Conservation (phyloP, 1,140 invertebrate genomes). For the Pemphigus obesinymphae region DNA sequence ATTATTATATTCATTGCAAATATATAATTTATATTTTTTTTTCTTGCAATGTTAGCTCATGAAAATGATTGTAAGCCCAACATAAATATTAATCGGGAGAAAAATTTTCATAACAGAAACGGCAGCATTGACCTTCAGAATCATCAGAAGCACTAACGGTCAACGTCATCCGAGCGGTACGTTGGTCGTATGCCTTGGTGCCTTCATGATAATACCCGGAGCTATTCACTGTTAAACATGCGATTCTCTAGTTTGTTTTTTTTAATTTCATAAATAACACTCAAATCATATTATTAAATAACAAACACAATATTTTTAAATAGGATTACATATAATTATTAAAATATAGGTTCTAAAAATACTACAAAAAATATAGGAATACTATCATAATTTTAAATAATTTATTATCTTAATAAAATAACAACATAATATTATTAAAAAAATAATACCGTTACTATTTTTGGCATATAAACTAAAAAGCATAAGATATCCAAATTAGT, state of each 20-base stretch:
- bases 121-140: background rate
- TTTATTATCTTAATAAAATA: background rate
- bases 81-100: background rate
- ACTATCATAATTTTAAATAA: background rate
- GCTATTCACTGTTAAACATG: background rate
- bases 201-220: background rate
- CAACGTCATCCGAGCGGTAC: conserved; percentile 8
- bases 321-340: background rate
- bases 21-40: background rate
- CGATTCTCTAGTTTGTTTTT: background rate
- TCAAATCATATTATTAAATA: background rate
- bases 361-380: background rate
- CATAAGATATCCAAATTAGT: too few relatives aligned
- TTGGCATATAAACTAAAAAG: too few relatives aligned
- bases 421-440: background rate
- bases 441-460: too few relatives aligned
- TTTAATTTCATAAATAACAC: background rate
- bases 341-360: background rate
- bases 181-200: background rate
- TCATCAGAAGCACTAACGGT: conserved; percentile 14
- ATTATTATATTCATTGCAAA: too few relatives aligned
- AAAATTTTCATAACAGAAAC: background rate
- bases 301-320: background rate
- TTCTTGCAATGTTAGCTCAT: background rate
- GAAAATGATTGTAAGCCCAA: background rate